Base-by-base conservation (phyloP, 2,888 invertebrate genomes). In the Brenthis hecate region DNA sequence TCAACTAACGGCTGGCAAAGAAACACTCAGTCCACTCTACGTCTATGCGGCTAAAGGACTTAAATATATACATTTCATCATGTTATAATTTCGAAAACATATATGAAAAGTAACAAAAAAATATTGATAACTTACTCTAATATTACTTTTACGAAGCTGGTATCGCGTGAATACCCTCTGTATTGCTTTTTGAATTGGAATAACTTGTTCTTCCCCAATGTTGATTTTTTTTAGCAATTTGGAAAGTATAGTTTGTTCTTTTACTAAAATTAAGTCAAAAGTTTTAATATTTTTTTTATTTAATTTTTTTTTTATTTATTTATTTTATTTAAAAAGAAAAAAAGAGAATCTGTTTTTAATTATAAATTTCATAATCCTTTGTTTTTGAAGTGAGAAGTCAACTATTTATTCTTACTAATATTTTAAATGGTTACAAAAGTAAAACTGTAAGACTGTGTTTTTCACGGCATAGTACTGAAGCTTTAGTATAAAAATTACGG, bases 231-330 rank as follows among this genome's bases (percentile, higher is more conserved):
- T 78, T 6, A 82, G 53, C 13, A 90, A 70, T 60, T 78, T 81
- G n/a, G 76, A 43, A 2, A 89, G 60, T 0, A 90, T 73, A 19
- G 72, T 81, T 2, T 72, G 72, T 74, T 89, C 88, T 16, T 82
- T 78, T 0, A 82, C 87, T 88, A 65, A 32, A 50, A 62, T 60
- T 28, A 36, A 54, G 13, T 53, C 3, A 19, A 57, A n/a, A n/a
- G n/a, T n/a, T n/a, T n/a, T n/a, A n/a, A n/a, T n/a, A n/a, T n/a
- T n/a, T n/a, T n/a, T n/a, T n/a, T n/a, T n/a, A n/a, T n/a, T n/a
- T n/a, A n/a, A n/a, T n/a, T n/a, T n/a, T n/a, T n/a, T n/a, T n/a
- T n/a, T n/a, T n/a, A n/a, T n/a, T n/a, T n/a, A n/a, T n/a, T n/a
- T n/a, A n/a, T n/a, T n/a, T n/a, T n/a, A n/a, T n/a, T n/a, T n/a